Evolutionary conservation across 2,797 vertebrate species (phyloP).

Genomic region (Thunnus albacares): DNA sequence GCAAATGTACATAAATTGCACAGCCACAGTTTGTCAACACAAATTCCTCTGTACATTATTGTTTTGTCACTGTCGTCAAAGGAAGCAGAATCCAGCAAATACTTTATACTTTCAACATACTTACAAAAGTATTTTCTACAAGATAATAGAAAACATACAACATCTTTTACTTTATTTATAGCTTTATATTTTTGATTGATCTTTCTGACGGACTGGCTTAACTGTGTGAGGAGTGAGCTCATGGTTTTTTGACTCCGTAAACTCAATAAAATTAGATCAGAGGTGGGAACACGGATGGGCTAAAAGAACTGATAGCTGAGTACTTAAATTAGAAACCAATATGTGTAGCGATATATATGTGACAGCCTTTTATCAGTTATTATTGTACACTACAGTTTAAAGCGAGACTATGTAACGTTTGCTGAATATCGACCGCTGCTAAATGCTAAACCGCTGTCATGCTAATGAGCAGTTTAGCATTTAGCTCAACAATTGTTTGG

Average conservation of each 20-base stretch:
- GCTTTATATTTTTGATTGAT: conserved; percentile 77
- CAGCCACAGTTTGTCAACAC: conserved; percentile 95
- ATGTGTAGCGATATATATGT: neutral
- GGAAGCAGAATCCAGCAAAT: conserved; percentile 89
- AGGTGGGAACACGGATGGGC: conserved; percentile 17
- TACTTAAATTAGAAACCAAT: conserved; percentile 35
- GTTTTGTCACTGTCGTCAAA: conserved; percentile 90
- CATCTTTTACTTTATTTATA: conserved; percentile 87
- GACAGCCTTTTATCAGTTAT: neutral
- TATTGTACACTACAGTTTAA: conserved; percentile 26
- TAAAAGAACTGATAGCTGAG: conserved; percentile 1
- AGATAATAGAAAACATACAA: conserved; percentile 97
- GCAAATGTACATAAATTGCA: conserved; percentile 99
- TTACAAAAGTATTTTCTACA: conserved; percentile 98
- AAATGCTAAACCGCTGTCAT: neutral
- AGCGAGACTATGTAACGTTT: conserved; percentile 47
- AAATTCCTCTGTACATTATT: conserved; percentile 98
- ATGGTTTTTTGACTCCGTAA: conserved; percentile 39
- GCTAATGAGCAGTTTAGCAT: too few species aligned
- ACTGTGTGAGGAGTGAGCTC: conserved; percentile 42
- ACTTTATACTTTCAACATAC: conserved; percentile 95
- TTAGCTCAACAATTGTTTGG: too few species aligned
- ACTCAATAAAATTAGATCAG: conserved; percentile 21
- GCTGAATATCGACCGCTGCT: neutral
- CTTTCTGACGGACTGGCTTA: conserved; percentile 66